These are phyloP conservation scores for Loxodonta africana DNA, from an alignment of 2,113 vertebrate species.

Conservation along the genomic window DNA sequence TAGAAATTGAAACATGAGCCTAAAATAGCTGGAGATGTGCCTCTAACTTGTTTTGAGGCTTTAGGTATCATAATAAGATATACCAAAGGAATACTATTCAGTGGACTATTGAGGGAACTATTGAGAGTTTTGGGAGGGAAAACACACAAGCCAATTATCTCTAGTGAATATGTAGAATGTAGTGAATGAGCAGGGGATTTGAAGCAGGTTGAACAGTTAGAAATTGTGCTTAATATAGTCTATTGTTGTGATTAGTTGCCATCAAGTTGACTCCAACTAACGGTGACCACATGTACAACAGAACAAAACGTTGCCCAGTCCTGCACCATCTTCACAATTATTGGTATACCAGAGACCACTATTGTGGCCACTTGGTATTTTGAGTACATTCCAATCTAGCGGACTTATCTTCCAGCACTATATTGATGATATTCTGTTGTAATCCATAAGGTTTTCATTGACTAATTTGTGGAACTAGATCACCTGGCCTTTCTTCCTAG, in stretches of 20 bases:
- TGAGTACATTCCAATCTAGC: background rate
- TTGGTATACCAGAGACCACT: background rate
- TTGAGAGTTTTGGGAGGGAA: background rate
- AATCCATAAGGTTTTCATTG: background rate
- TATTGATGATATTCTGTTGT: background rate
- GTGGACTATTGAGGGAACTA: too few species aligned
- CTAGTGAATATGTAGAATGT: background rate
- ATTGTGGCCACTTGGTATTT: background rate
- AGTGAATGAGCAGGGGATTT: background rate
- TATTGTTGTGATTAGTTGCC: background rate
- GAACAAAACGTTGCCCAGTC: background rate
- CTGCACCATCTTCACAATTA: background rate
- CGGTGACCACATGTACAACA: background rate
- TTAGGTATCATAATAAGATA: background rate
- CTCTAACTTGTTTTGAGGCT: background rate
- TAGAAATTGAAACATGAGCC: background rate
- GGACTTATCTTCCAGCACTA: background rate
- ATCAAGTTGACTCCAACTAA: background rate
- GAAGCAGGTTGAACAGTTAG: background rate
- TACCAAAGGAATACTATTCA: background rate
- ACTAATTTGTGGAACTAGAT: background rate
- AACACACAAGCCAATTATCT: background rate
- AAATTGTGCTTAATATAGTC: background rate
- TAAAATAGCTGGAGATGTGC: background rate
- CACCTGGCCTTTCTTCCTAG: background rate